Base-by-base conservation (phyloP, 2,797 vertebrate genomes). In the Pseudocheirus occidentalis region DNA sequence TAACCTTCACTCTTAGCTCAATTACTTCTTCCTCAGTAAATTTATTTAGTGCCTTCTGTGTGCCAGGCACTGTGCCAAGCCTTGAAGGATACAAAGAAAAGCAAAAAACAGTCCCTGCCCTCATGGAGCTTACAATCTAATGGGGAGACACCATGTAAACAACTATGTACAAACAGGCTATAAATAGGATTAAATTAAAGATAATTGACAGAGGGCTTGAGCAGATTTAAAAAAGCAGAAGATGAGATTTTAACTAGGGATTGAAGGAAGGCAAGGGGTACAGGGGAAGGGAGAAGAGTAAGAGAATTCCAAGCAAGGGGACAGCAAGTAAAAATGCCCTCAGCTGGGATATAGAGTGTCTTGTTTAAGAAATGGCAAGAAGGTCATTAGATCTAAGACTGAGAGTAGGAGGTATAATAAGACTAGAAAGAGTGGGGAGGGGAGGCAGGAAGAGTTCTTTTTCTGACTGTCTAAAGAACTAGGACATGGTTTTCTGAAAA, bases 401-500 rank as follows among this genome's bases (percentile, higher is more conserved):
- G 40, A 46, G 73, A 21, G 34, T 73, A n/a, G 34, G 62, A 40
- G 34, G 62, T 40, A 73, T 73, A 73, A 73, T n/a, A 73, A 73
- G 62, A 40, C 62, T 73, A 31, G 16, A 40, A 18, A 66, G 31
- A 21, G 7, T 34, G 62, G 34, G 34, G 66, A 28, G 21, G 9
- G 53, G 53, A 54, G 53, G 21, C 3, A 16, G 73, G 40, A 27
- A 87, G 73, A 87, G 31, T 87, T 87, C 73, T 87, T 87, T 87
- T 87, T 87, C 73, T 87, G 73, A 50, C 93, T 95, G 50, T 94
- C 73, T 46, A 90, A 95, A 24, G 12, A 62, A 91, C n/a, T 54
- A 62, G 96, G 66, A 0, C 55, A 46, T 0, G 0, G 0, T 1
- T 97, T 98, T 97, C 91, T 97, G 95, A 96, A 97, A 95, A 90